Evolutionary conservation across 2,113 vertebrate genomes (phyloP), one percentile per base, ranked within the genome.

Genomic region (Clarias magur): DNA sequence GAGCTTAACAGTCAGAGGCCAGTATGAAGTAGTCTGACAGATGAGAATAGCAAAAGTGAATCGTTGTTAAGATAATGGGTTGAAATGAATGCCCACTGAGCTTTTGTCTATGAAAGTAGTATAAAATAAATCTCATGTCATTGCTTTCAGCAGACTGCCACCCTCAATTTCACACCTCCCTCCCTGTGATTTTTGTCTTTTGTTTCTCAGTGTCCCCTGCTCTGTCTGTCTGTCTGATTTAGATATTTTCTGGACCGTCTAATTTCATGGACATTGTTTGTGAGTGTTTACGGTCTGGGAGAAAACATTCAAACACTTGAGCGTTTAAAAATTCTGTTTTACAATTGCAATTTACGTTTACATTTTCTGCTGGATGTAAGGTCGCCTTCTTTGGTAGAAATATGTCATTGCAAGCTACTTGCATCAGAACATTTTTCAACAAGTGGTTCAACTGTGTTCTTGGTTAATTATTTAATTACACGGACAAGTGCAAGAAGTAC

Each of bases 111-210:
- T 88, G 80, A 68, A 73, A 59, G 65, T 65, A 57, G 63, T 67
- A 76, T 80, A 62, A 73, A 85, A 83, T 88, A 83, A 76, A 89
- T 88, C 80, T 83, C 75, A 42, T 56, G 53, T 70, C 81, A 62
- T 86, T 84, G 84, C 87, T 88, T 87, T 87, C 83, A 75, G 30
- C 25, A 38, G 59, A 27, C 56, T 85, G 30, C 59, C 73, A 59
- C 60, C 63, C 81, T 17, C 34, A 63, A 23, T 87, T 85, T 87
- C 60, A 81, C 60, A 72, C 78, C 79, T 76, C 85, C 67, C 67
- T 73, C 67, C 12, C 83, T 73, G 54, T 59, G 30, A 60, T 21
- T 72, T 48, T 57, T 48, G 63, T 86, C 56, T 38, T 48, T 60
- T 54, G 59, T 65, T 56, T 68, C 27, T 42, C 48, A 12, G 57